Base-by-base conservation (phyloP, 1,140 invertebrate genomes). In the Nymphalis io region DNA sequence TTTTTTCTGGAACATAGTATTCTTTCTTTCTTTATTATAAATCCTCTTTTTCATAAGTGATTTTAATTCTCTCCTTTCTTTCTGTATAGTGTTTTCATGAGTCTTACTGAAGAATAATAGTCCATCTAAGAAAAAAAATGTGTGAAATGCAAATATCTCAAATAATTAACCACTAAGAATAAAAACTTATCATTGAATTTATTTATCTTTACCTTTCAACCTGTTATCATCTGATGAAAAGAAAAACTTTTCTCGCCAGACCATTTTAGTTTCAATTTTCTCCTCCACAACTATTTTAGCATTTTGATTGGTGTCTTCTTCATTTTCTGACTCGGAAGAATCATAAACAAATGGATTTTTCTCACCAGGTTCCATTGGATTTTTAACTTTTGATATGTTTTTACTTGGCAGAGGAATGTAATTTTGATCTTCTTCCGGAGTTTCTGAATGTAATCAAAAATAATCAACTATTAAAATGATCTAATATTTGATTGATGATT, bases 291-390 rank as follows among this genome's bases (percentile, higher is more conserved):
- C 53, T 68, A 69, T 78, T 58, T 68, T 20, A 75, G 51, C n/a
- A 1, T 77, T 70, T 63, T 72, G 74, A 40, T 80, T 74, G 27
- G 12, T 27, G 23, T 86, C 77, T 63, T 87, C 84, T 75, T 93
- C 93, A 78, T 90, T 87, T 72, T 94, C 93, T 58, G 92, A 90
- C 67, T 94, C 93, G 21, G 93, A 94, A 64, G 94, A 94, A 80
- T 95, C 94, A 82, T 94, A 94, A n/a, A 93, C 90, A 83, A 94
- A 94, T 12, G 93, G 92, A 83, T 94, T 94, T 76, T 88, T 91
- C 76, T 84, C 81, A 64, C 80, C 77, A n/a, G 74, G 84, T 61
- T 91, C 82, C 8, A 91, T 60, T 13, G 88, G 87, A 71, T 93
- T 87, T 76, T 84, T 88, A 11, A 88, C 72, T 85, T 89, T 89